Conservation (phyloP, 2,888 invertebrate species). For the Ophonus ardosiacus region DNA sequence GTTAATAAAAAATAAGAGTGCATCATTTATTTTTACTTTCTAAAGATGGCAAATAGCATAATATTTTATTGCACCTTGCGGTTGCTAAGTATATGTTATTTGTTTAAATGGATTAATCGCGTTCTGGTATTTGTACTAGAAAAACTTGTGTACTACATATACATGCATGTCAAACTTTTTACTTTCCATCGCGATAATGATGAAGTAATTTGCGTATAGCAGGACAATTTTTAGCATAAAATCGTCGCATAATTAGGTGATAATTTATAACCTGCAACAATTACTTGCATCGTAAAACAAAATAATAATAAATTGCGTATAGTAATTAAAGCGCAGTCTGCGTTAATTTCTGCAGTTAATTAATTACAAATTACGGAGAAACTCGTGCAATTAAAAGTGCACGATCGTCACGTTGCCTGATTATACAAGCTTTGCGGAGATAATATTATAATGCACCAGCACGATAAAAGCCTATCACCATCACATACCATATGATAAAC, state of each 20-base stretch:
- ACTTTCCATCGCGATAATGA: background rate
- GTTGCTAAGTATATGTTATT: background rate
- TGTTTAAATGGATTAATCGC: background rate
- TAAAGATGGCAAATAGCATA: background rate
- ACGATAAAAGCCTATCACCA: background rate
- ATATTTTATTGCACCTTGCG: background rate
- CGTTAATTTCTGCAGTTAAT: conserved; percentile 29
- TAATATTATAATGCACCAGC: background rate
- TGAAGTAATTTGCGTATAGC: background rate
- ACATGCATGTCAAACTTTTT: background rate
- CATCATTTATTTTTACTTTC: too few species aligned
- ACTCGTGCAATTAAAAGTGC: background rate
- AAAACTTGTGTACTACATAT: background rate
- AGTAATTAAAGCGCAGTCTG: conserved; percentile 15
- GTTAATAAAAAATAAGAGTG: too few species aligned
- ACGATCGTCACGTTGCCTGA: conserved; percentile 14
- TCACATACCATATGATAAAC: background rate
- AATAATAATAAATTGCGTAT: conserved; percentile 7
- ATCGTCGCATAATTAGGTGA: background rate
- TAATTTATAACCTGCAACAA: conserved; percentile 25
- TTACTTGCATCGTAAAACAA: conserved; percentile 23
- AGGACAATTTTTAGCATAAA: background rate
- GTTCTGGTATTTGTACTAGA: background rate
- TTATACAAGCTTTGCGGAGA: background rate
- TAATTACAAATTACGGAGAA: conserved; percentile 22